These are phyloP conservation scores for Hirudo medicinalis DNA, from an alignment of 1,140 invertebrate genomes.

Conservation along the genomic window DNA sequence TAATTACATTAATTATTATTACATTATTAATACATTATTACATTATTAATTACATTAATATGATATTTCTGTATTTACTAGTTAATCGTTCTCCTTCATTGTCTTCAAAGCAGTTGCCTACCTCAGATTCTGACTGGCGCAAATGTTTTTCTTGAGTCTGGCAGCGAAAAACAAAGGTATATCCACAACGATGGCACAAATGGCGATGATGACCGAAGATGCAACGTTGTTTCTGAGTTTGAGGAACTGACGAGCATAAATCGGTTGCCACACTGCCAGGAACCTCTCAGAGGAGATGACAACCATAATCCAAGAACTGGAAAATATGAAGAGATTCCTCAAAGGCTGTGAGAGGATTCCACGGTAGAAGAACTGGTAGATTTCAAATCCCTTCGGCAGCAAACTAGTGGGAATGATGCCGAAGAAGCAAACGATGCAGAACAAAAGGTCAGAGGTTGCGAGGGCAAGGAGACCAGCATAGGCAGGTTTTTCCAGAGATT, in stretches of 20 bases:
- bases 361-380: not conserved
- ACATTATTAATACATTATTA: too few species aligned
- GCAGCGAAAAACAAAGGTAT: conserved; percentile 17
- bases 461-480: conserved; percentile 18
- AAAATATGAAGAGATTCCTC: conserved; percentile 22
- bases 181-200: conserved; percentile 15
- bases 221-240: conserved; percentile 1
- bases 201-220: not conserved
- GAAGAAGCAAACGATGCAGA: conserved; percentile 14
- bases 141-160: too few species aligned
- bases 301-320: conserved; percentile 22
- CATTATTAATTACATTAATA: too few species aligned
- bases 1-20: too few species aligned
- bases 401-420: not conserved
- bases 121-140: too few species aligned
- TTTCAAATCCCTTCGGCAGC: not conserved
- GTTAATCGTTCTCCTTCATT: too few species aligned
- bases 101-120: too few species aligned
- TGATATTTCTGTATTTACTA: too few species aligned
- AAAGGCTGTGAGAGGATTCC: not conserved
- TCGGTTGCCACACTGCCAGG: conserved; percentile 22
- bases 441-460: conserved; percentile 20
- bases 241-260: conserved; percentile 14
- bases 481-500: conserved; percentile 12
- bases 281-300: conserved; percentile 18